These are phyloP conservation scores for Dermochelys coriacea DNA, from an alignment of 2,797 vertebrate species.

Conservation along the genomic window DNA sequence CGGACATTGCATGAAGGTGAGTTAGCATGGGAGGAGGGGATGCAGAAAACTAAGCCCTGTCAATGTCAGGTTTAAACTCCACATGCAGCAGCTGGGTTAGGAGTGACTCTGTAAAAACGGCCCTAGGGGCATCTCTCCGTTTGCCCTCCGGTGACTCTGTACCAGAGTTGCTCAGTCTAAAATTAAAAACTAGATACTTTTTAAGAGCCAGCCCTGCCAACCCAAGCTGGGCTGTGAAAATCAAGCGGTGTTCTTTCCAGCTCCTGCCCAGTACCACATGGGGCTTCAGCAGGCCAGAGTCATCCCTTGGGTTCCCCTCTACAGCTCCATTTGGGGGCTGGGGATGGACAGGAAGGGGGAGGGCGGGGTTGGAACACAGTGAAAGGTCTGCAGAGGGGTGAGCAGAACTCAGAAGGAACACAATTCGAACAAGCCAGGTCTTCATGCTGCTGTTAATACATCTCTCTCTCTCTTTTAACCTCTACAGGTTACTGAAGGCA, in stretches of 20 bases:
- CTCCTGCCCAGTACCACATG: neutral
- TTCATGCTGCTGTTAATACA: neutral
- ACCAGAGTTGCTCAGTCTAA: neutral
- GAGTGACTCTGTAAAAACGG: neutral
- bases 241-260: neutral
- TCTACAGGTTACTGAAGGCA: neutral
- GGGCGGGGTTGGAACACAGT: neutral
- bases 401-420: neutral
- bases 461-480: neutral
- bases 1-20: slow-evolving; percentile 70
- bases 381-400: neutral
- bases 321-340: neutral
- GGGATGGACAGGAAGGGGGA: neutral
- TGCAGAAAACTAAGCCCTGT: neutral
- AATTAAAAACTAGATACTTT: neutral
- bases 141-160: neutral
- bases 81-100: neutral
- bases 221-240: neutral
- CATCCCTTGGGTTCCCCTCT: neutral
- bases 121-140: neutral
- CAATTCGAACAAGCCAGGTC: neutral
- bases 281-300: neutral
- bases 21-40: neutral
- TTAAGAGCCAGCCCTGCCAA: neutral
- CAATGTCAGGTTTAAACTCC: neutral